These are phyloP conservation scores for Xestia sexstrigata DNA, from an alignment of 2,888 invertebrate species.

Conservation along the genomic window DNA sequence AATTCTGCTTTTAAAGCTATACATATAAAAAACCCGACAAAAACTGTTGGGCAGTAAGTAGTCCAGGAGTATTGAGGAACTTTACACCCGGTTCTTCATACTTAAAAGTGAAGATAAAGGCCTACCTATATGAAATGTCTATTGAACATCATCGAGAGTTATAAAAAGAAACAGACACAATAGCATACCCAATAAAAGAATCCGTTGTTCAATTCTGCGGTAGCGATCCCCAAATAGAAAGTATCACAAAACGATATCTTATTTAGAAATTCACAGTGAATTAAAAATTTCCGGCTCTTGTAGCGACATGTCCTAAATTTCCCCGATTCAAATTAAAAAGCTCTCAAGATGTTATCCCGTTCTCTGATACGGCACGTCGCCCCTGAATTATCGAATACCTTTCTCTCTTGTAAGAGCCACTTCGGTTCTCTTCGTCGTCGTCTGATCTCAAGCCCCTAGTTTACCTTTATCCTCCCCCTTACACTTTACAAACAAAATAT, in stretches of 20 bases:
- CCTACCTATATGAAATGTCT: neutral
- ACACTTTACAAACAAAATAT: constrained; percentile 52
- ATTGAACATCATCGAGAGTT: neutral
- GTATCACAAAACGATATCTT: constrained; percentile 14
- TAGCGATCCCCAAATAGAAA: neutral
- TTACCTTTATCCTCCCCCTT: constrained; percentile 30
- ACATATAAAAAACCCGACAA: neutral
- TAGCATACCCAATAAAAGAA: neutral
- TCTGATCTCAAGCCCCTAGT: constrained; percentile 35
- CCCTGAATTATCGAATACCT: constrained; percentile 63
- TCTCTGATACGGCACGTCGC: constrained; percentile 60
- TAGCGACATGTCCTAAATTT: constrained; percentile 49
- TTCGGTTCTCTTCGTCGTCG: constrained; percentile 41
- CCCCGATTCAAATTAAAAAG: constrained; percentile 64
- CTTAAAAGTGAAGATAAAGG: neutral
- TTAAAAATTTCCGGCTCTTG: constrained; percentile 37
- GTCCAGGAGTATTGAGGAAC: neutral
- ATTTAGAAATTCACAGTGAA: constrained; percentile 36
- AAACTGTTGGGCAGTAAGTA: too few relatives aligned
- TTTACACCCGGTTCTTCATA: neutral
- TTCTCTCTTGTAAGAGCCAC: constrained; percentile 56
- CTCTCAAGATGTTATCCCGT: constrained; percentile 61
- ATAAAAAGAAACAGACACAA: neutral
- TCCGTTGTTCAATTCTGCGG: neutral
- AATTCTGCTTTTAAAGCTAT: too few relatives aligned